Evolutionary conservation across 2,113 vertebrate species (phyloP), one percentile per base, ranked within the genome.

Genomic region (Erpornis zantholeuca): DNA sequence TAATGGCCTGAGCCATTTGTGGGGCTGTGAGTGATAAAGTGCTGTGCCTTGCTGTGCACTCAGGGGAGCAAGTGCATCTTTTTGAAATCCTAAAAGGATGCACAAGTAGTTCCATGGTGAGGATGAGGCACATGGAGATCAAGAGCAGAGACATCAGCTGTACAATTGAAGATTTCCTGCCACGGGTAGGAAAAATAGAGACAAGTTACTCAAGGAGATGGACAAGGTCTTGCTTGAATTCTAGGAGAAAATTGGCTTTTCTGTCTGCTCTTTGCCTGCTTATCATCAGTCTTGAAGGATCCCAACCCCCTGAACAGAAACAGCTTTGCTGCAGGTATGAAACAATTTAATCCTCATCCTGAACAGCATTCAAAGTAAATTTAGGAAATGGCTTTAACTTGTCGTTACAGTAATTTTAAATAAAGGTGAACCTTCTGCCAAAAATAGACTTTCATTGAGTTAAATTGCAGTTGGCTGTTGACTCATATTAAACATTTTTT

Each of bases 191-290:
- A 60, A 78, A 88, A 91, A 95, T 18, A 64, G 76, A 73, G 88
- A 81, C 47, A 44, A 90, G 88, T 94, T 88, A 82, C 64, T 86
- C 31, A 36, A 76, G 71, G 90, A 95, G 75, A 77, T 78, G 88
- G 68, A 70, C 80, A 90, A 77, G 85, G 71, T 77, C 82, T 88
- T 82, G 82, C 82, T 88, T 77, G 81, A 91, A 69, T 76, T 77
- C 52, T 47, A 63, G 60, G 71, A 83, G 61, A 86, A 95, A 96
- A 96, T 83, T 92, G 92, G 69, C 76, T 92, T 95, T 89, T 94
- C 42, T n/a, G 38, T 91, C 88, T 82, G 66, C 22, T 70, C 1
- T 91, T 73, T 86, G 38, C 94, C 89, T 88, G 73, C 68, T 47
- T 92, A 53, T 53, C 27, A 64, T 88, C 76, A 47, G 16, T 66